A percentile compares a stretch with the other conserved stretches of the same genome.
Conservation (phyloP, 1,140 invertebrate genomes). For the Psilanteris sp. region DNA sequence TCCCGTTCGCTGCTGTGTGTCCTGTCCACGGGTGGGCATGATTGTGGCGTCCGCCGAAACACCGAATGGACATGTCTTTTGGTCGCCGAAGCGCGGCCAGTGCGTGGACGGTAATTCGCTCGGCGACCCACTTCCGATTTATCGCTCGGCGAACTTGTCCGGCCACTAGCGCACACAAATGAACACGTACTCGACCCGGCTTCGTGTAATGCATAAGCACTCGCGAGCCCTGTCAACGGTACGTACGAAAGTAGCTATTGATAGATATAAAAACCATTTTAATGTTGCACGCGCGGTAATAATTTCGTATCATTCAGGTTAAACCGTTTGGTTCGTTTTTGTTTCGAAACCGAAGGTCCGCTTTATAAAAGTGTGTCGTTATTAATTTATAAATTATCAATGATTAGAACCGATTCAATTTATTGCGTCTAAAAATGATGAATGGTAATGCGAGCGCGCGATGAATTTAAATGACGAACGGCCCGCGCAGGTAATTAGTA, state of each 20-base stretch:
- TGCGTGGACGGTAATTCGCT: slow-evolving; percentile 60
- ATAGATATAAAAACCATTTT: slow-evolving; percentile 27
- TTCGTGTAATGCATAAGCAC: slow-evolving; percentile 8
- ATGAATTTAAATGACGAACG: too few species aligned
- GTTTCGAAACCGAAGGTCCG: too few species aligned
- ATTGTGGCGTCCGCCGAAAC: slow-evolving; percentile 60
- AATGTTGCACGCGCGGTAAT: neutral
- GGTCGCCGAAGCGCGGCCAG: slow-evolving; percentile 61
- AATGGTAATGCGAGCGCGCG: too few species aligned
- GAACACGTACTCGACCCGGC: neutral
- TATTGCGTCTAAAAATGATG: too few species aligned
- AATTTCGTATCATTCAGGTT: too few species aligned
- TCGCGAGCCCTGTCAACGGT: slow-evolving; percentile 5
- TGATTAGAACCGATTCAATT: too few species aligned
- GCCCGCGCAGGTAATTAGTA: too few species aligned
- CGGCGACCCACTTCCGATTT: slow-evolving; percentile 68
- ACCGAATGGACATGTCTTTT: slow-evolving; percentile 61
- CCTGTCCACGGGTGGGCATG: too few species aligned
- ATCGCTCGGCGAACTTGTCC: slow-evolving; percentile 50
- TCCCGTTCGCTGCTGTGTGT: too few species aligned
- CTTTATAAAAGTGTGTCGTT: too few species aligned
- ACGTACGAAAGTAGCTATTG: slow-evolving; percentile 15
- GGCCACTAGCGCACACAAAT: slow-evolving; percentile 22
- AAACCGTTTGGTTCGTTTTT: too few species aligned
- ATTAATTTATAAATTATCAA: too few species aligned